These are phyloP conservation scores for Leptothorax acervorum DNA, from an alignment of 2,888 invertebrate species.

Conservation along the genomic window DNA sequence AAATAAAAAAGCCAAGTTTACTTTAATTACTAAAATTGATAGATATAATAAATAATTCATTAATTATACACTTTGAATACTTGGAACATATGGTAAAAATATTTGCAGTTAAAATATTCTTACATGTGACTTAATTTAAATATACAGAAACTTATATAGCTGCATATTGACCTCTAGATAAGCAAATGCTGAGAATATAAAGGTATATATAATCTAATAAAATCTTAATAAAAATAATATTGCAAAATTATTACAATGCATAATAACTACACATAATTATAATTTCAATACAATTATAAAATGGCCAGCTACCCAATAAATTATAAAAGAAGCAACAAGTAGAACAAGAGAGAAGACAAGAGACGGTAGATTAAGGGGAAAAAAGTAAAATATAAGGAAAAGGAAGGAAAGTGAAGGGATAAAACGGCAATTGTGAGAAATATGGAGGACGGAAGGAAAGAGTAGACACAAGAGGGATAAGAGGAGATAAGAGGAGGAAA, in stretches of 20 bases:
- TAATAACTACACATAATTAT: not conserved
- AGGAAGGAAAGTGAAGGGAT: not conserved
- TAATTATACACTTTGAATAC: not conserved
- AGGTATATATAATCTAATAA: not conserved
- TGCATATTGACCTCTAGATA: not conserved
- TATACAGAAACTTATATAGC: not conserved
- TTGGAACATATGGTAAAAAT: not conserved
- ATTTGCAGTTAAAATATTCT: constrained; percentile 2
- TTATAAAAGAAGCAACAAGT: constrained; percentile 24
- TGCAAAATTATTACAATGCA: not conserved
- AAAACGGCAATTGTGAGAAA: not conserved
- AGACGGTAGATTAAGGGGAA: not conserved
- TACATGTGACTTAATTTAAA: not conserved
- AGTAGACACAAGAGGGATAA: not conserved
- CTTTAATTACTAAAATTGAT: not conserved
- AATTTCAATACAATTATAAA: not conserved
- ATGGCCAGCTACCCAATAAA: not conserved
- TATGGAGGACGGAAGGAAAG: not conserved
- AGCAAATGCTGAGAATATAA: not conserved
- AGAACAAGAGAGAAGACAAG: not conserved
- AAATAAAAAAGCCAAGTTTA: not conserved
- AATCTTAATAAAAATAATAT: not conserved
- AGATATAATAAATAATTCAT: not conserved
- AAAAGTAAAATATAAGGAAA: not conserved
- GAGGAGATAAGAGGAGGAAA: not conserved